phyloP scores from a whole-genome alignment of 2,888 invertebrate species.

The Malacosoma neustria region DNA sequence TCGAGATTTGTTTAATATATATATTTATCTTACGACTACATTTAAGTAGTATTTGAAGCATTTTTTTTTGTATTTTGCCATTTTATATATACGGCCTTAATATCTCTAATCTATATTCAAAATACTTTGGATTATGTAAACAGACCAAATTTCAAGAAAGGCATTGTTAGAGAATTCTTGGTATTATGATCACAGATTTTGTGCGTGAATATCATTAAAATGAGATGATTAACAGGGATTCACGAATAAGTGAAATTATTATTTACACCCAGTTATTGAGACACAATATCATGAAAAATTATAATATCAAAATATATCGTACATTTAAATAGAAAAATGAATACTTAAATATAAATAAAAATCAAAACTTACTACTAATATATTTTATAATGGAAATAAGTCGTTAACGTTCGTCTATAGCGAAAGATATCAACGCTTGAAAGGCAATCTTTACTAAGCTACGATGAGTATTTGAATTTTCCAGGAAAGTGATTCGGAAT shows the following conservation, averaged over 20 bases:
- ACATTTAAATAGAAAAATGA: too few species aligned
- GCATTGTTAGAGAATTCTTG: slow-evolving; percentile 33
- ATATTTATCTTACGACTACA: slow-evolving; percentile 30
- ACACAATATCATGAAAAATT: not conserved
- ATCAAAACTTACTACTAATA: too few species aligned
- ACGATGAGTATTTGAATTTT: too few species aligned
- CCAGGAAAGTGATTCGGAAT: too few species aligned
- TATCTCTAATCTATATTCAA: slow-evolving; percentile 24
- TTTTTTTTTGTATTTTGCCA: slow-evolving; percentile 30
- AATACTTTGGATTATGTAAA: slow-evolving; percentile 28
- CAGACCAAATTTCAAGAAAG: slow-evolving; percentile 25
- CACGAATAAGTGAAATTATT: not conserved
- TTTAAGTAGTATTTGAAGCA: slow-evolving; percentile 54
- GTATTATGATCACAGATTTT: slow-evolving; percentile 43
- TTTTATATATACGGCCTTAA: slow-evolving; percentile 29
- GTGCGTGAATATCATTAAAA: slow-evolving; percentile 41
- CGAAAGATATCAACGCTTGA: too few species aligned
- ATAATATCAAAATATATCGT: not conserved
- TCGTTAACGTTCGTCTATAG: too few species aligned
- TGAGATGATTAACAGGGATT: not conserved
- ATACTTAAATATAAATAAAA: too few species aligned
- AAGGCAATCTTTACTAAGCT: too few species aligned
- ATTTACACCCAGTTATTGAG: slow-evolving; percentile 3
- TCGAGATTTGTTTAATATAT: slow-evolving; percentile 21
- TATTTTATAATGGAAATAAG: too few species aligned